Conservation (phyloP, 2,113 vertebrate species). For the Rattus norvegicus region DNA sequence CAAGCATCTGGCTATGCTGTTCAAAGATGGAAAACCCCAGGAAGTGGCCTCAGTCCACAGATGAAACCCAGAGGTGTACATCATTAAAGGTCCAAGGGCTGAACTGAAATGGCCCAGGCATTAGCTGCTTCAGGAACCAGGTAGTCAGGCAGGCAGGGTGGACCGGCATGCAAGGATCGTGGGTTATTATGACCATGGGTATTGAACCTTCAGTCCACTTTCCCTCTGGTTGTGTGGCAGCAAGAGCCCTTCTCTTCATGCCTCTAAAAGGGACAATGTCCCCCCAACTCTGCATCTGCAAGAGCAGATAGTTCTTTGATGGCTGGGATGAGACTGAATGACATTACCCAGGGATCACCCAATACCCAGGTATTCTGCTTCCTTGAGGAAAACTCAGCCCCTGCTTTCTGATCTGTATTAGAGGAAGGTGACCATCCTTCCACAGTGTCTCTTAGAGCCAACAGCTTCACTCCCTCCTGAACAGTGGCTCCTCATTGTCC, state of each 20-base stretch:
- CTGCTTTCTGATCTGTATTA: background rate
- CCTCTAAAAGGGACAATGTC: background rate
- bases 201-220: background rate
- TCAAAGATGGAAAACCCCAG: background rate
- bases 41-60: background rate
- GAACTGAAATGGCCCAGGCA: background rate
- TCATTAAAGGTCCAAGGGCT: background rate
- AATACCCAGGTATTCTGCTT: background rate
- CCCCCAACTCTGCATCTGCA: background rate
- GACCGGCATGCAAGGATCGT: background rate
- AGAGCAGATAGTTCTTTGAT: background rate
- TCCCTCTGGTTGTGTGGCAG: accelerated
- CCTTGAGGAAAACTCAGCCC: background rate
- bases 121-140: background rate
- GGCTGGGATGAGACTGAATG: background rate
- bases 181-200: background rate
- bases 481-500: background rate
- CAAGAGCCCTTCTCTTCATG: background rate
- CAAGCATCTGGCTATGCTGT: background rate
- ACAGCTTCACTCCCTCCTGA: background rate
- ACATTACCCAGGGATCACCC: too few relatives aligned
- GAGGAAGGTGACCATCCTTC: background rate
- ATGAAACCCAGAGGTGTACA: background rate
- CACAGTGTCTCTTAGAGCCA: background rate
- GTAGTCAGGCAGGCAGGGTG: background rate